Evolutionary conservation across 2,113 vertebrate species (phyloP).

Genomic region (Cyphomyrus plagiostoma): DNA sequence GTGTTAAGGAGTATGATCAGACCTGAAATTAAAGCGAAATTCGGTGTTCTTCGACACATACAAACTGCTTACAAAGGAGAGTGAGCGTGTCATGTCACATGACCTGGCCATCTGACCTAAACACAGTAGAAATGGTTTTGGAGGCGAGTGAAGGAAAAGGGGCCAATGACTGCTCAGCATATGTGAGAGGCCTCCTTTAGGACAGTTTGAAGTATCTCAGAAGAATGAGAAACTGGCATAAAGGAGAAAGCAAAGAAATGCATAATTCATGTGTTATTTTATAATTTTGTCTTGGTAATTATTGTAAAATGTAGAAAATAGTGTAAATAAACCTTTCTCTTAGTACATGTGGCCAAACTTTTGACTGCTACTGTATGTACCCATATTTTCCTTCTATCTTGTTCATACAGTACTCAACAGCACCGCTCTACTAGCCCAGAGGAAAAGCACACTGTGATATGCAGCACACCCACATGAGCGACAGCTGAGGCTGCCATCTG

Average conservation of each 20-base stretch:
- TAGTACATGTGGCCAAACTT: background rate
- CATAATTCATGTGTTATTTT: background rate
- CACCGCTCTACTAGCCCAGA: conserved; percentile 4
- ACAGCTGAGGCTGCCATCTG: background rate
- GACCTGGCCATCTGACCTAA: background rate
- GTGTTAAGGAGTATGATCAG: background rate
- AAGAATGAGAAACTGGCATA: background rate
- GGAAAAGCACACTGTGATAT: background rate
- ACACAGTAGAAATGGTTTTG: too few species aligned
- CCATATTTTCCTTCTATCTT: background rate
- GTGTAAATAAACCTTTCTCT: background rate
- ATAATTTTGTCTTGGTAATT: background rate
- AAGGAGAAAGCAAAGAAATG: background rate
- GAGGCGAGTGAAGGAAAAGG: too few species aligned
- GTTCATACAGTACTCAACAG: background rate
- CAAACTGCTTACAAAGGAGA: background rate
- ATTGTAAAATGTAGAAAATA: background rate
- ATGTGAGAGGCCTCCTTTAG: too few species aligned
- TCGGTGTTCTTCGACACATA: background rate
- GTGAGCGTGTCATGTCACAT: background rate
- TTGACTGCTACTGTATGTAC: background rate
- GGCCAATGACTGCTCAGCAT: too few species aligned
- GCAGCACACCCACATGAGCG: background rate
- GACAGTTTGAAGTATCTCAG: background rate
- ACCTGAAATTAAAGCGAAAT: background rate